phyloP scores from a whole-genome alignment of 2,797 vertebrate genomes.

The Spea hammondii region DNA sequence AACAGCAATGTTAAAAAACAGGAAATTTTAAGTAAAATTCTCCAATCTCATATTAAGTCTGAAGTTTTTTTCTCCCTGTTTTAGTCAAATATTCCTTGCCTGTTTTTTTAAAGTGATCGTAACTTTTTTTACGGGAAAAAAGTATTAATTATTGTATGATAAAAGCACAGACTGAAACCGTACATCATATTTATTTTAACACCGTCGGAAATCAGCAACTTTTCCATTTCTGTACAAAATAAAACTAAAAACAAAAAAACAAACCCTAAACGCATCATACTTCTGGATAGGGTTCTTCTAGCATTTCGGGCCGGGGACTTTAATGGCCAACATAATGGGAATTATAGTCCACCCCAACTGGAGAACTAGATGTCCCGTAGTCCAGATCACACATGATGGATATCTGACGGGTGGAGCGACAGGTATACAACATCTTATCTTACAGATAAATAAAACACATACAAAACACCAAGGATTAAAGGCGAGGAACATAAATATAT shows the following conservation, averaged over 20 bases:
- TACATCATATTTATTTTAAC: not conserved
- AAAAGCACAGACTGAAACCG: not conserved
- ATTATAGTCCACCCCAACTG: not conserved
- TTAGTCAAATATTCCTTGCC: too few species aligned
- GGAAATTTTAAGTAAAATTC: too few species aligned
- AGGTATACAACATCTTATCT: constrained; percentile 18
- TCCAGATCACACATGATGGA: not conserved
- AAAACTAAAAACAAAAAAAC: not conserved
- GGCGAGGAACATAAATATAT: constrained; percentile 3
- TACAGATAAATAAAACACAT: constrained; percentile 47
- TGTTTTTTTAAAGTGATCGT: too few species aligned
- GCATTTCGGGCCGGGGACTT: not conserved
- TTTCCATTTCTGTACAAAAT: not conserved
- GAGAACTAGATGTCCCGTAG: not conserved
- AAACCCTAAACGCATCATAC: not conserved
- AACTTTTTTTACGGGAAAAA: too few species aligned
- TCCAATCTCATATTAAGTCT: too few species aligned
- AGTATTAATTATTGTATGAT: too few species aligned
- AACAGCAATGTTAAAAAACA: too few species aligned
- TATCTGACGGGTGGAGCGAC: not conserved
- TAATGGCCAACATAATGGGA: not conserved
- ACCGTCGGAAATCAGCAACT: not conserved
- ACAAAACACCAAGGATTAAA: not conserved
- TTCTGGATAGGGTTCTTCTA: not conserved
- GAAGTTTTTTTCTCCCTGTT: too few species aligned